Base-by-base conservation (phyloP, 2,113 vertebrate genomes). In the Microcebus griseorufus region DNA sequence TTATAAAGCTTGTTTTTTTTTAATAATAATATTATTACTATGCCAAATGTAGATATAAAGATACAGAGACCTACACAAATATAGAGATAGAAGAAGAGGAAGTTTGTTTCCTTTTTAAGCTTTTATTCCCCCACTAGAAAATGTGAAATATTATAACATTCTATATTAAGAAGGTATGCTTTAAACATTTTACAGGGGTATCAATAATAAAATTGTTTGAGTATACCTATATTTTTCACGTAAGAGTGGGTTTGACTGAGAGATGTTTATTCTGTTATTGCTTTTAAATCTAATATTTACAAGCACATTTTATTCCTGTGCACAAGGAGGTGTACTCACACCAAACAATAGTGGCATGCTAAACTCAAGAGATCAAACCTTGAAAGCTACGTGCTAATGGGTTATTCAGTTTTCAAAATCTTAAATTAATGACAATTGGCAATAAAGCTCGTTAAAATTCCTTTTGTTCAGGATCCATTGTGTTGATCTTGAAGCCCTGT, bases 381-480 rank as follows among this genome's bases (percentile, higher is more conserved):
- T 60, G 37, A 84, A 87, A 93, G 64, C 82, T 75, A 83, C 55
- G 22, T 62, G 62, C 72, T 69, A 93, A 96, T 73, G 80, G 84
- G 14, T 96, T 93, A 86, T 96, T 98, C 97, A 92, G 93, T 96
- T 98, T 97, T 90, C 64, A 93, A 62, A 95, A 80, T 67, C 62
- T 97, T 95, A 89, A 96, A 91, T 97, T 97, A 95, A 94, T 94
- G 96, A 85, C 93, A 97, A 96, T 78, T 87, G 95, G 34, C 93
- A 72, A 70, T 92, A 86, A 93, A 84, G 62, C 76, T 81, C 39
- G 23, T 97, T 97, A 91, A 92, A 93, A 97, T 95, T 97, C 75
- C 85, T 93, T 96, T 96, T 87, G 90, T 96, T 88, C 82, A 82
- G 39, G 78, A 97, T 95, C 72, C 72, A 60, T 85, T 90, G 96